Evolutionary conservation across 2,888 invertebrate genomes (phyloP).

Genomic region (Lypha dubia): DNA sequence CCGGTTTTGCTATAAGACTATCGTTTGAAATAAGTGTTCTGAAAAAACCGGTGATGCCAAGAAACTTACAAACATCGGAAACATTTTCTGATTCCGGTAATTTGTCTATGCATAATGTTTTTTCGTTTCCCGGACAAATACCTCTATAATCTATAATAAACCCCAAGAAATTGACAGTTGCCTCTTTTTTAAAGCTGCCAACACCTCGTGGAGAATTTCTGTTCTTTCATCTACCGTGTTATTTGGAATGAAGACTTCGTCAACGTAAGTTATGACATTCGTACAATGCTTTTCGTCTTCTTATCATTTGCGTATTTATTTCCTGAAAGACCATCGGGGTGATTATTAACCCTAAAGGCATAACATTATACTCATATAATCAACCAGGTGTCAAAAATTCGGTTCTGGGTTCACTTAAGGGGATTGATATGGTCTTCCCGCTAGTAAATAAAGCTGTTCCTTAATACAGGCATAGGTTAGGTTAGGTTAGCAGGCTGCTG

Average conservation of each 20-base stretch:
- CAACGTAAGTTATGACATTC: constrained; percentile 54
- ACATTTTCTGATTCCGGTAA: constrained; percentile 59
- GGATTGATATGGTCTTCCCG: constrained; percentile 75
- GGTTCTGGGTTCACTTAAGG: constrained; percentile 19
- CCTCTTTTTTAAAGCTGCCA: constrained; percentile 43
- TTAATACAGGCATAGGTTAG: constrained; percentile 73
- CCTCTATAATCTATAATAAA: constrained; percentile 52
- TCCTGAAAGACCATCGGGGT: constrained; percentile 78
- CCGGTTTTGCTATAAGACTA: constrained; percentile 48
- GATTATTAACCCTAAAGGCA: constrained; percentile 80
- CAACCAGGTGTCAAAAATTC: constrained; percentile 72
- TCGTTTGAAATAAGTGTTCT: constrained; percentile 63
- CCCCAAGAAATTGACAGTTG: constrained; percentile 53
- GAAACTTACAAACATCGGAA: constrained; percentile 62
- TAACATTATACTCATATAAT: constrained; percentile 76
- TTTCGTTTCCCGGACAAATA: constrained; percentile 62
- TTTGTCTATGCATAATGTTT: constrained; percentile 57
- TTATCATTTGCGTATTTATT: constrained; percentile 71
- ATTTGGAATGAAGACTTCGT: constrained; percentile 64
- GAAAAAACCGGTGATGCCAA: constrained; percentile 66
- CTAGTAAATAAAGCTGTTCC: constrained; percentile 62
- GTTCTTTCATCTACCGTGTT: constrained; percentile 25
- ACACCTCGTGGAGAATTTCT: constrained; percentile 47
- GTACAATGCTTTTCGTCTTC: constrained; percentile 27
- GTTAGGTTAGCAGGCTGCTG: too few species aligned